These are phyloP conservation scores for Chrysemys picta DNA, from an alignment of 2,113 vertebrate genomes.

Conservation along the genomic window DNA sequence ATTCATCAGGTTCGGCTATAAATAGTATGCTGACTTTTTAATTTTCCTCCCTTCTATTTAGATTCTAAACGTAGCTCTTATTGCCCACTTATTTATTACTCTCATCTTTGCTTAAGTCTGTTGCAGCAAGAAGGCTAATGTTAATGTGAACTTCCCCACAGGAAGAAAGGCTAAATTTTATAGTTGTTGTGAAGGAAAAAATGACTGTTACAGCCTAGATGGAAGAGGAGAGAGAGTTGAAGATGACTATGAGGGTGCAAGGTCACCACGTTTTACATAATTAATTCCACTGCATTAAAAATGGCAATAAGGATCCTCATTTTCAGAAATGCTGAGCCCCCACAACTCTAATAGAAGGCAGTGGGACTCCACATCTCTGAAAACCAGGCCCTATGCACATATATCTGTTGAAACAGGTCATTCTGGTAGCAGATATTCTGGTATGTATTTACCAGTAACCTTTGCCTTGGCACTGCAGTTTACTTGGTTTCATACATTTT, in stretches of 20 bases:
- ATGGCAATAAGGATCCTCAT: background rate
- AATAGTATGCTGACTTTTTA: background rate
- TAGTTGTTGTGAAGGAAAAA: background rate
- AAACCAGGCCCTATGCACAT: background rate
- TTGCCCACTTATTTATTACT: background rate
- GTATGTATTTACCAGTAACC: background rate
- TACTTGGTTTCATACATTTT: background rate
- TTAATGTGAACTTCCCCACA: background rate
- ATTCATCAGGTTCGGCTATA: background rate
- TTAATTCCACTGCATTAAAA: background rate
- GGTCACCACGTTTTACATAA: constrained; percentile 22
- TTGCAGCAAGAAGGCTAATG: background rate
- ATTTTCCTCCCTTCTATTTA: background rate
- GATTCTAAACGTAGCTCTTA: background rate
- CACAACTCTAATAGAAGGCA: background rate
- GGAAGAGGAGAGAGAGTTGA: background rate
- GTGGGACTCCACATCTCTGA: background rate
- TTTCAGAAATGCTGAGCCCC: background rate
- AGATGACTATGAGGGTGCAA: constrained; percentile 5
- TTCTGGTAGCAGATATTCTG: background rate
- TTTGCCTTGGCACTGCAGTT: background rate
- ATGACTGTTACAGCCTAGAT: background rate
- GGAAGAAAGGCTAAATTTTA: background rate
- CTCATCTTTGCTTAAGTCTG: background rate
- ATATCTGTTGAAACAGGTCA: background rate